Evolutionary conservation across 30 jellyfish, hydroid and myxozoan genomes (phyloP), one percentile per base, ranked within the genome.

Genomic region (Nemopilema nomurai): DNA sequence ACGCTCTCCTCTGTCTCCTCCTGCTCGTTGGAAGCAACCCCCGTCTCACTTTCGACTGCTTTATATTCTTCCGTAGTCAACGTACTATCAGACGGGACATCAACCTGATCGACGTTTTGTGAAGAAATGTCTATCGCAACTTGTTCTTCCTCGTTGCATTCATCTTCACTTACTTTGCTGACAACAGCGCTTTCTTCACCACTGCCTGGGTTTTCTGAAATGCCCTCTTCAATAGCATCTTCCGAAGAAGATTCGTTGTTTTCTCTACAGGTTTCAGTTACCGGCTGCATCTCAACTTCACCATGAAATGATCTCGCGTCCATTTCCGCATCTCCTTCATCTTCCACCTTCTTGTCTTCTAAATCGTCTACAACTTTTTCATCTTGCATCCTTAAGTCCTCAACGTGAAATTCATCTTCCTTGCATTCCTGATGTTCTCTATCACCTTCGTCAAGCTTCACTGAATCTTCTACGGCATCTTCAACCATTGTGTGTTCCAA

Each of bases 1-100:
- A 71, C 81, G 33, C 81, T 71, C 65, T 71, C 81, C 28, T 71
- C 81, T 27, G 81, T 71, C 29, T 71, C 81, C 3, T 63, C 28
- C 66, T 28, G 26, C 1, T 71, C 81, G 4, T 67, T 49, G 20
- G 18, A 33, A 33, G 4, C 77, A 67, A 4, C 24, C 29, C 6
- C 57, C 6, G 57, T 3, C 6, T 13, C 57, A 41, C 57, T 41
- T 6, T 6, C 57, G 13, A 6, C 13, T 41, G 57, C 6, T 41
- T 41, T 41, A 13, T 41, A 6, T 3, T 41, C 57, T 41, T 41
- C 57, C 13, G 13, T 41, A 3, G 57, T 41, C 13, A 3, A 13
- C 57, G 13, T 3, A 41, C 6, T 13, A 41, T 13, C 57, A 13
- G 6, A 6, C 13, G 6, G 6, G 6, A 3, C 57, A 41, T 6